Base-by-base conservation (phyloP, 1,140 invertebrate species). In the Apis cerana region DNA sequence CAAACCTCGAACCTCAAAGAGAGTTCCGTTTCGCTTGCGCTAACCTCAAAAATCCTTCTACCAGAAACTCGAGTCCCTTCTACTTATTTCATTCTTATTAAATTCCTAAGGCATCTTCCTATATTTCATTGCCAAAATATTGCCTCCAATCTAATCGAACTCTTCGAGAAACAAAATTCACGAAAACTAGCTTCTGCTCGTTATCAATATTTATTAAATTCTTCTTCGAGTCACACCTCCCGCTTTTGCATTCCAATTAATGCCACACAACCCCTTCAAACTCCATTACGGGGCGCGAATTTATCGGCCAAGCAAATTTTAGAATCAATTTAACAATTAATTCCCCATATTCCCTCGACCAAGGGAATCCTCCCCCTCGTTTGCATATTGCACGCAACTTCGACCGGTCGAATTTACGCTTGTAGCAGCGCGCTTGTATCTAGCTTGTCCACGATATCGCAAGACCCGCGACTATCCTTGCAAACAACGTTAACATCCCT, bases 261-360 rank as follows among this genome's bases (percentile, higher is more conserved):
- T 52, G 19, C n/a, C 5, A 27, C 59, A 27, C 59, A 23, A 76
- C 23, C 11, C 23, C 74, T 76, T 52, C 48, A 27, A 70, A 69
- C 33, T 70, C n/a, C 43, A 79, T 79, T 79, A 69, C 33, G 11
- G 12, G 11, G 48, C 48, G 48, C 19, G 12, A 64, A 76, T 48
- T 76, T 70, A 59, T 10, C 52, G 54, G 33, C 67, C 33, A 43
- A 19, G 48, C 77, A 50, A 70, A 71, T 79, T 70, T 33, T 23
- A 43, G 43, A 43, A 80, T 74, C 74, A 80, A 64, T 75, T 80
- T 56, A 65, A 74, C 79, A 21, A 80, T 80, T 80, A 74, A 65
- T 74, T 65, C 48, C 52, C 27, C 69, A 76, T 62, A 76, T 64
- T 76, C 21, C 56, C n/a, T 1, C 15, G 19, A 1, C 43, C 12